phyloP scores from a whole-genome alignment of 2,797 vertebrate species.

The Lophura swinhoii region DNA sequence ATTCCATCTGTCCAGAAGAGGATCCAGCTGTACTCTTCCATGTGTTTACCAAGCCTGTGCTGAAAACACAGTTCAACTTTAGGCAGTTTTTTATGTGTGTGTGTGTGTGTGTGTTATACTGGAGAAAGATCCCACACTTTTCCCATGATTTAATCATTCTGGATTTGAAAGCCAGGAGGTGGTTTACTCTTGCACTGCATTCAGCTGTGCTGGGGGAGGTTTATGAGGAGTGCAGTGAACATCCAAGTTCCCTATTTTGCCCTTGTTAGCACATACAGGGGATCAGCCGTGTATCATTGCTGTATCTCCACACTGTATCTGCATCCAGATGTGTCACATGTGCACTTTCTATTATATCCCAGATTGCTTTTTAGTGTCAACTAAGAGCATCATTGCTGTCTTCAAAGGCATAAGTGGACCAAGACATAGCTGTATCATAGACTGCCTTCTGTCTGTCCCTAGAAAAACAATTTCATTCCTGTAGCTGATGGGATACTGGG shows the following conservation, averaged over 20 bases:
- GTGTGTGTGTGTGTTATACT: neutral
- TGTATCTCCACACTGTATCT: neutral
- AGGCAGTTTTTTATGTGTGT: neutral
- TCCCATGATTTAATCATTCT: neutral
- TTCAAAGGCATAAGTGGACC: neutral
- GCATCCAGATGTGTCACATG: neutral
- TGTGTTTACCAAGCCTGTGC: neutral
- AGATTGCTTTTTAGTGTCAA: neutral
- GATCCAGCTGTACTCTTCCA: neutral
- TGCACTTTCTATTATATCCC: neutral
- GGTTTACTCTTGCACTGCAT: neutral
- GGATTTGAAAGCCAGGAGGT: neutral
- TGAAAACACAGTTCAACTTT: neutral
- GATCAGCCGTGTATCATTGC: neutral
- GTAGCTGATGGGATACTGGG: neutral
- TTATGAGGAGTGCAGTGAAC: neutral
- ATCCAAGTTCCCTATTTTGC: neutral
- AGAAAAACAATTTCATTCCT: neutral
- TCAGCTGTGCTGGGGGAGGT: neutral
- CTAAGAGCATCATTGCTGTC: neutral
- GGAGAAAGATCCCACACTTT: neutral
- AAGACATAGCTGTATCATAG: neutral
- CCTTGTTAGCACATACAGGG: accelerated
- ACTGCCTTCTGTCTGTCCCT: neutral
- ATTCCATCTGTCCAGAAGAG: slow-evolving; percentile 11